Base-by-base conservation (phyloP, 1,140 invertebrate genomes). In the Drosophila pseudoananassae region DNA sequence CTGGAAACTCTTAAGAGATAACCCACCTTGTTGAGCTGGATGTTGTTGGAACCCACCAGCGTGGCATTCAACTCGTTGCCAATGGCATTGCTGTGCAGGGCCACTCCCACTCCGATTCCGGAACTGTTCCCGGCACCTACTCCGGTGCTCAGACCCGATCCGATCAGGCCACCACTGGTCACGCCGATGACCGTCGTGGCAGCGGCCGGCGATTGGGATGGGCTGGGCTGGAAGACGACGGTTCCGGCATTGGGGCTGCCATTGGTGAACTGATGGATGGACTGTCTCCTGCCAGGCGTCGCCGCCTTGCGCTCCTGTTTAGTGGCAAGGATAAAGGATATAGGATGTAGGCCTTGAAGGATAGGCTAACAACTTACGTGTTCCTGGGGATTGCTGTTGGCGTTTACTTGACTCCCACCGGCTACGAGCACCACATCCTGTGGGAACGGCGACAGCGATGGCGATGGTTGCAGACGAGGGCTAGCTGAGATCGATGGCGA, bases 401-500 rank as follows among this genome's bases (percentile, higher is more conserved):
- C 80, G 78, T 87, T 90, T 65, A 92, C 77, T 76, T 77, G 78
- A 61, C 79, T 92, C 76, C 88, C 91, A 73, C 90, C 81, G 72
- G 91, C 87, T 90, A 92, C 91, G 60, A 92, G 76, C 76, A 92
- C 74, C 69, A 92, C 91, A 92, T 92, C 91, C 74, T 91, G 91
- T 68, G 87, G 87, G 78, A 92, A 92, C 76, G 91, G 91, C 70
- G 91, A 92, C 33, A 90, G 73, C 65, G 91, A 92, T 56, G 91
- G 91, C 76, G 91, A 92, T 75, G 91, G 91, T 78, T 92, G 91
- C 63, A 92, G 80, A 75, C 91, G 85, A 71, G 91, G 91, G 89
- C 91, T 92, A 87, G 91, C 91, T 87, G 91, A 92, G 70, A 92
- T 91, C 78, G 91, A 92, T 90, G 91, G 91, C 80, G 91, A 92